Evolutionary conservation across 2,888 invertebrate species (phyloP).

Genomic region (Tromatobia lineatoria): DNA sequence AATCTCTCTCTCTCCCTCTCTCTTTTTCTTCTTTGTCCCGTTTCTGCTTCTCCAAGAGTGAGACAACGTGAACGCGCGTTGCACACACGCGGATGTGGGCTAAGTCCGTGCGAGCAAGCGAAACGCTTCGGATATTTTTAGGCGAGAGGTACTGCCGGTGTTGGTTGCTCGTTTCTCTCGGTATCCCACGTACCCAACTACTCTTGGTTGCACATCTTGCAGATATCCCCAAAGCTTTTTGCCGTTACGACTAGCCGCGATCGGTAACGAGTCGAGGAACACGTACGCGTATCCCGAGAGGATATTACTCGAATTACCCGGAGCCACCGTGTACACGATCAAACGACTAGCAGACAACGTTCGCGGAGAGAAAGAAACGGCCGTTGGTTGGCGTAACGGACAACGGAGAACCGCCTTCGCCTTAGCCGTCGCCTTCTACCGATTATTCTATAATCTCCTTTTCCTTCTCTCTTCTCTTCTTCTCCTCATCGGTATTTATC

Average conservation of each 20-base stretch:
- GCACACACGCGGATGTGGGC: slow-evolving; percentile 59
- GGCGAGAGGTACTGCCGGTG: slow-evolving; percentile 54
- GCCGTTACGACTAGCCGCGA: background rate
- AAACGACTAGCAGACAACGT: too few species aligned
- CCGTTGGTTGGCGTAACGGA: slow-evolving; percentile 1
- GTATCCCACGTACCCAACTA: background rate
- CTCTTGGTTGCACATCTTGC: background rate
- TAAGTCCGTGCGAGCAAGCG: slow-evolving; percentile 63
- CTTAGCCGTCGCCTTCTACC: slow-evolving; percentile 3
- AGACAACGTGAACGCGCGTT: slow-evolving; percentile 22
- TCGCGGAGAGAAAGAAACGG: background rate
- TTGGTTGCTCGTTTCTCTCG: slow-evolving; percentile 26
- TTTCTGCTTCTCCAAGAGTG: background rate
- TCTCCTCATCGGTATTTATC: slow-evolving; percentile 18
- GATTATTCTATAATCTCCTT: slow-evolving; percentile 38
- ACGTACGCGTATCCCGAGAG: slow-evolving; percentile 18
- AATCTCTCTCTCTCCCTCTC: background rate
- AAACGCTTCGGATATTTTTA: slow-evolving; percentile 67
- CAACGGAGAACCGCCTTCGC: slow-evolving; percentile 7
- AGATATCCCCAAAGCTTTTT: background rate
- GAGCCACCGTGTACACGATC: background rate
- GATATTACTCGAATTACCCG: slow-evolving; percentile 49
- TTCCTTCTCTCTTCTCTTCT: slow-evolving; percentile 10
- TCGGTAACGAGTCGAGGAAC: background rate
- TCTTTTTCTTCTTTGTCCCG: background rate